A percentile compares a stretch with the other conserved stretches of the same genome.
These are phyloP conservation scores for Strigamia maritima DNA, from an alignment of 2,888 invertebrate genomes.

Conservation along the genomic window DNA sequence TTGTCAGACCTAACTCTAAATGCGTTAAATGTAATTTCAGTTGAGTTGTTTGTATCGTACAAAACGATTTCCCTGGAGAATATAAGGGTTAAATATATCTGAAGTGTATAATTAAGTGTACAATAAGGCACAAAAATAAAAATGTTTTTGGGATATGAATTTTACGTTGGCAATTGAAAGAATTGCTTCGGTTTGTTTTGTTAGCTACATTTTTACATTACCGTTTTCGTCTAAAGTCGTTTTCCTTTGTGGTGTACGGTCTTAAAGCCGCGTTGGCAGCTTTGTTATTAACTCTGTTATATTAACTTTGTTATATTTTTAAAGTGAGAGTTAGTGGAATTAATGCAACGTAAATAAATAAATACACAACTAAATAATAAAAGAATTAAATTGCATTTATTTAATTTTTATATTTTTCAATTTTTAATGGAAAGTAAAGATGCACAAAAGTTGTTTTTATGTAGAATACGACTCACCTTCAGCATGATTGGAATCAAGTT, in stretches of 20 bases:
- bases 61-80: not conserved
- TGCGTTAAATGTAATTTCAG: conserved; percentile 27
- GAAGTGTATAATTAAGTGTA: not conserved
- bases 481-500: conserved; percentile 20
- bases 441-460: too few species aligned
- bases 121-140: not conserved
- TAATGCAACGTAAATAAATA: too few species aligned
- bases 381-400: too few species aligned
- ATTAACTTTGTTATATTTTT: not conserved
- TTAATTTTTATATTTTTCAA: too few species aligned
- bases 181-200: not conserved
- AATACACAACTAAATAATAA: too few species aligned
- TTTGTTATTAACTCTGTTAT: not conserved
- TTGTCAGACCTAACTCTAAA: conserved; percentile 15
- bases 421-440: too few species aligned
- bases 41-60: conserved; percentile 19
- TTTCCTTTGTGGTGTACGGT: not conserved
- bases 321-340: not conserved
- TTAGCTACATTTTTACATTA: not conserved
- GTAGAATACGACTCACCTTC: too few species aligned
- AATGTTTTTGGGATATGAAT: not conserved
- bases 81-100: conserved; percentile 14
- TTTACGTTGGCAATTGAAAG: not conserved
- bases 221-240: not conserved
- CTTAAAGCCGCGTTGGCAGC: not conserved